A percentile compares a stretch with the other conserved stretches of the same genome.
These are phyloP conservation scores for Microdon myrmicae DNA, from an alignment of 2,888 invertebrate species.

Conservation along the genomic window DNA sequence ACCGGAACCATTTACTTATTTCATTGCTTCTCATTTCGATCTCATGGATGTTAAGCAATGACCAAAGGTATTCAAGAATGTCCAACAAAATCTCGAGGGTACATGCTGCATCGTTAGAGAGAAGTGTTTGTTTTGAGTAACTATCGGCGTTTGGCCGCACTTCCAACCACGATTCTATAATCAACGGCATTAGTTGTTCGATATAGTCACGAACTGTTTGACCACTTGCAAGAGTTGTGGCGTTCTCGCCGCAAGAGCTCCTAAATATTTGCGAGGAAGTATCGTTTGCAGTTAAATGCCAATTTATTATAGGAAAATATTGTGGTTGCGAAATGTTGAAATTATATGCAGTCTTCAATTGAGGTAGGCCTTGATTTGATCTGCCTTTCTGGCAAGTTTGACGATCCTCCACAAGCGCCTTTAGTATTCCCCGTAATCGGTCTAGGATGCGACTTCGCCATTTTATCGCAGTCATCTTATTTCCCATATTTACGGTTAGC, in stretches of 20 bases:
- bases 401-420: conserved; percentile 60
- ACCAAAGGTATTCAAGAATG: conserved; percentile 73
- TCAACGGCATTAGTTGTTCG: conserved; percentile 77
- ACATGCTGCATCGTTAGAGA: conserved; percentile 73
- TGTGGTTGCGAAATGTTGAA: conserved; percentile 53
- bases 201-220: conserved; percentile 71
- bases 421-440: conserved; percentile 74
- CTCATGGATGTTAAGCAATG: conserved; percentile 65
- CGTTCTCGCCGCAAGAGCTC: conserved; percentile 63
- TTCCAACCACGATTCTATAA: conserved; percentile 88
- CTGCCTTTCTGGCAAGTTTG: conserved; percentile 23
- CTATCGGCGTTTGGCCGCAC: conserved; percentile 69
- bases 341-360: conserved; percentile 50
- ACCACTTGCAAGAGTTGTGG: conserved; percentile 59
- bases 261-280: conserved; percentile 67
- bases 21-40: conserved; percentile 60
- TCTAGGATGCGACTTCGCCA: conserved; percentile 83
- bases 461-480: conserved; percentile 78
- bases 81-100: conserved; percentile 74
- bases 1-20: conserved; percentile 69
- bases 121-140: conserved; percentile 56
- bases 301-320: conserved; percentile 52
- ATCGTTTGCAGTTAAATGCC: conserved; percentile 62
- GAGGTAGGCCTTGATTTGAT: conserved; percentile 55
- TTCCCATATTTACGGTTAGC: conserved; percentile 76